Evolutionary conservation across 2,797 vertebrate species (phyloP), one percentile per base, ranked within the genome.

Genomic region (Neosilurus mollespiculum): DNA sequence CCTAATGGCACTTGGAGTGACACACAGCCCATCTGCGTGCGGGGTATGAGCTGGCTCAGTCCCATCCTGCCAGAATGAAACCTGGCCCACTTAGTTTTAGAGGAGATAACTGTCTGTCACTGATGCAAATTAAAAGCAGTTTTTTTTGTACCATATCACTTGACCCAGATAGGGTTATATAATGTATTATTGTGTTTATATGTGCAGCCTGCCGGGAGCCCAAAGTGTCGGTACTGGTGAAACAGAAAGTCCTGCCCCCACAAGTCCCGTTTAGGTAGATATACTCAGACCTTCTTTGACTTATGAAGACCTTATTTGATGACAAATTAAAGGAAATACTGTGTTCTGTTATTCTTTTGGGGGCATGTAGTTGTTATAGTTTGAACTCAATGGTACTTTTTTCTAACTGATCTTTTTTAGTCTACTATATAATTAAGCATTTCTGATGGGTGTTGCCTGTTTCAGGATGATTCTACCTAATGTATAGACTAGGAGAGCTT

Each of bases 221-320:
- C 83, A 99, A 97, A 94, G 96, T 97, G 83, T 97, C 98, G 85
- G 97, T 98, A 84, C 91, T 99, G 93, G 98, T 99, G 85, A 96
- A 92, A 92, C 96, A 97, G 92, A 96, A 91, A 90, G 93, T 97
- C 86, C 93, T 98, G 71, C 94, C 96, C 9, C 95, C 94, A 81
- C 97, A 96, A 87, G 89, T 94, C 86, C 96, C 95, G 73, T 96
- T 93, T 90, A 97, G 98, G 98, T 99, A 88, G 24, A 61, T 78
- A 15, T 54, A 67, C 24, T 51, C n/a, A 64, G 76, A 18, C 37
- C 14, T 62, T 18, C 56, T 18, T 10, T 78, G 22, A 43, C 59
- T 49, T 14, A n/a, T 77, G 34, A 43, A 9, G 12, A 61, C 56
- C 34, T 24, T n/a, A 37, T n/a, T 1, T 2, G 9, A 12, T 75